Evolutionary conservation across 2,113 vertebrate species (phyloP), one percentile per base, ranked within the genome.

Genomic region (Stercorarius parasiticus): DNA sequence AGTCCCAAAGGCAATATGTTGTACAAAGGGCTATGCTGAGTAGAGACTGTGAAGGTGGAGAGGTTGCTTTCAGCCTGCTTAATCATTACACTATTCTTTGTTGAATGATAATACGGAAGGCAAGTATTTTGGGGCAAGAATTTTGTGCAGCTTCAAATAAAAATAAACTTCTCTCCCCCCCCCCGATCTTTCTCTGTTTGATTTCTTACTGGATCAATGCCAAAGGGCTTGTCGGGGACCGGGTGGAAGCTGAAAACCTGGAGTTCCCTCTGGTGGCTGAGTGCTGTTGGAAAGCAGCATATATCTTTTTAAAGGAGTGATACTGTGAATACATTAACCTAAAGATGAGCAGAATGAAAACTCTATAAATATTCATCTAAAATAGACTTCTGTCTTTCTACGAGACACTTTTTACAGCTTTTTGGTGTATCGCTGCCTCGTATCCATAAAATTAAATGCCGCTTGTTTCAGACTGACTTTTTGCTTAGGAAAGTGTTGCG

Each of bases 251-350:
- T 66, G 82, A 73, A 40, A 83, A 43, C 32, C 52, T 66, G 56
- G 67, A 64, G 88, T 80, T 95, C 95, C 96, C 94, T 91, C 95
- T 97, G 81, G 86, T 91, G 97, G 96, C 77, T 52, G 90, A 59
- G 32, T 52, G 23, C 78, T 61, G 27, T 10, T 81, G 43, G 83
- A 50, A 49, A 64, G 62, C 25, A 15, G 0, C 0, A 7, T 49
- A 9, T 4, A 1, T 45, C 32, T 67, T 64, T 56, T 32, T 52
- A 36, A 77, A 76, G 34, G 45, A 13, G 11, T 21, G 11, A 53
- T 38, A 7, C 8, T 14, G 25, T n/a, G 32, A 58, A n/a, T 49
- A 13, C 21, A 10, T 58, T 49, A 11, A 42, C 65, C 29, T n/a
- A 34, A 55, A 78, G n/a, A 56, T 7, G 13, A 92, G 30, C 49